Conservation (phyloP, 2,113 vertebrate species). For the Psittacara wagleri region DNA sequence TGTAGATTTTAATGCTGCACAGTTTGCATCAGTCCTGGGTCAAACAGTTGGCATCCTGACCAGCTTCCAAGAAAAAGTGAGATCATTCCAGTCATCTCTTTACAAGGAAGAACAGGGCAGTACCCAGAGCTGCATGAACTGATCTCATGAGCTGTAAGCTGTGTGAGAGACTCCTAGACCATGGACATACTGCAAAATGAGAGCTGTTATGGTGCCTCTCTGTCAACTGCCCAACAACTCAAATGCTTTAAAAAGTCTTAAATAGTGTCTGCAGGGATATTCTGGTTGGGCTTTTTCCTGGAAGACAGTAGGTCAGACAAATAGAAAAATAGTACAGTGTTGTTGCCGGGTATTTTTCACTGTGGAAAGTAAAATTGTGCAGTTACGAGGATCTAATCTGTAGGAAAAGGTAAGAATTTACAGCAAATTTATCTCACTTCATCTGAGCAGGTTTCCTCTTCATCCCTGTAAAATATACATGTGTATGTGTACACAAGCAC, state of each 20-base stretch:
- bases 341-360: not conserved
- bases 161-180: not conserved
- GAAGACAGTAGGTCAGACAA: not conserved
- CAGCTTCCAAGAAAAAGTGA: conserved; percentile 51
- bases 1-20: conserved; percentile 35
- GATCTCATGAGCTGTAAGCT: not conserved
- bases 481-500: no score
- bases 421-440: not conserved
- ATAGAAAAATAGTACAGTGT: not conserved
- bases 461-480: not conserved
- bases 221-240: not conserved
- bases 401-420: not conserved
- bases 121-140: not conserved
- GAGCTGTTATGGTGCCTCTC: not conserved
- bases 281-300: not conserved
- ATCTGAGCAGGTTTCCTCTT: not conserved
- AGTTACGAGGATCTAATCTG: not conserved
- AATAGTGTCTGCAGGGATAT: not conserved
- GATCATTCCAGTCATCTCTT: conserved; percentile 17
- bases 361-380: not conserved
- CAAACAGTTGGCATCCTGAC: conserved; percentile 50
- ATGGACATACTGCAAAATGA: not conserved
- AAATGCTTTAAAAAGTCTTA: conserved; percentile 15
- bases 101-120: not conserved
- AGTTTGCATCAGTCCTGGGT: conserved; percentile 47